Evolutionary conservation across 2,797 vertebrate genomes (phyloP), one percentile per base, ranked within the genome.

Genomic region (Fratercula arctica): DNA sequence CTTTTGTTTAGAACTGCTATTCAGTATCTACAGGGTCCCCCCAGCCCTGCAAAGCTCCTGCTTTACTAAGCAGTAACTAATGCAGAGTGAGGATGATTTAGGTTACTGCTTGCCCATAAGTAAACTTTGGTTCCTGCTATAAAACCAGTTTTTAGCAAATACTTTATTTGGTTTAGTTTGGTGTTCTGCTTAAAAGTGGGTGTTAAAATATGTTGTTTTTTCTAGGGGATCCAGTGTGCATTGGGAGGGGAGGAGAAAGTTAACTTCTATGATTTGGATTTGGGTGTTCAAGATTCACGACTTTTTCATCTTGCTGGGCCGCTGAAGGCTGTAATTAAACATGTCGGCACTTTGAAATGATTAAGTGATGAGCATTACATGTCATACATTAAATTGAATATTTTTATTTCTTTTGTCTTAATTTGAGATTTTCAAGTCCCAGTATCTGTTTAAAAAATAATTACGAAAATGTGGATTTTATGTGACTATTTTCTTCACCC

Each of bases 301-400:
- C 31, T 73, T 84, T 41, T 29, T 83, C 43, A 57, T 94, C 63
- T 78, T 90, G 41, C 33, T 59, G 70, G 43, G 80, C 43, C 17
- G 29, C 63, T 84, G 54, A 86, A 86, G 48, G 48, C 64, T 87
- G 77, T 83, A 93, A 88, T 85, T 89, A 87, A 94, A 85, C 37
- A 43, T 89, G 72, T 80, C 2, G 7, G 68, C 70, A 72, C 56
- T 93, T 92, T 26, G 28, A 76, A 72, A 45, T 85, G 39, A 93
- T 92, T 73, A 91, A 86, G 53, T 85, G 74, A 86, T 70, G 94
- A 85, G 46, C 60, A 54, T 70, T 74, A 60, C 29, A 26, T 50
- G 61, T 37, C 16, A 29, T 26, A 46, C 45, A 61, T 87, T 85
- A 46, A 92, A 89, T 81, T 54, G 5, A 87, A 11, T 85, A 50